These are phyloP conservation scores for Adelphocoris suturalis DNA, from an alignment of 2,888 invertebrate genomes.

Conservation along the genomic window DNA sequence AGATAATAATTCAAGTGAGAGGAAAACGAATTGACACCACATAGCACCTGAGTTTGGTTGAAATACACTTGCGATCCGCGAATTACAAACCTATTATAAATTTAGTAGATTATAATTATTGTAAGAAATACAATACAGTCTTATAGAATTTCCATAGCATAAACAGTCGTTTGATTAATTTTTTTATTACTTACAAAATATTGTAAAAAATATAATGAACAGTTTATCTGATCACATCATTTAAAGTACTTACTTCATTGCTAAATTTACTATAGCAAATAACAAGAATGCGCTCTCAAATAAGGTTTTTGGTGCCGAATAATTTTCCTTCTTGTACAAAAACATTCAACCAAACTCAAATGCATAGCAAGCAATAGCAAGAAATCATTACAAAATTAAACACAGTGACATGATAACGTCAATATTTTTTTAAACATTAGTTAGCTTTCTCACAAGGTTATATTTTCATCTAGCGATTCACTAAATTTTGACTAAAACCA, in stretches of 20 bases:
- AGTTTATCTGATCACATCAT: neutral
- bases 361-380: neutral
- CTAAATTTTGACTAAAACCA: neutral
- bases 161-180: neutral
- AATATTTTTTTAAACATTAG: neutral
- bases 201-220: neutral
- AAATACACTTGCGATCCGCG: neutral
- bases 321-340: neutral
- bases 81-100: neutral
- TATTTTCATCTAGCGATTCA: neutral
- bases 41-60: neutral
- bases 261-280: neutral
- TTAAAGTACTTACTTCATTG: neutral
- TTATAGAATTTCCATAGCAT: neutral
- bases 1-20: too few species aligned
- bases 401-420: neutral
- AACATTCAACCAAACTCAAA: slow-evolving; percentile 29
- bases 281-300: neutral
- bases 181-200: neutral
- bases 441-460: neutral
- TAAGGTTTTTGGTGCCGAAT: neutral
- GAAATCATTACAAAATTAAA: neutral
- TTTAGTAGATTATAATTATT: neutral
- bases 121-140: neutral
- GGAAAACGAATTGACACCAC: too few species aligned